Evolutionary conservation across 2,113 vertebrate genomes (phyloP), one percentile per base, ranked within the genome.

Genomic region (Andinoacara biseriatus): DNA sequence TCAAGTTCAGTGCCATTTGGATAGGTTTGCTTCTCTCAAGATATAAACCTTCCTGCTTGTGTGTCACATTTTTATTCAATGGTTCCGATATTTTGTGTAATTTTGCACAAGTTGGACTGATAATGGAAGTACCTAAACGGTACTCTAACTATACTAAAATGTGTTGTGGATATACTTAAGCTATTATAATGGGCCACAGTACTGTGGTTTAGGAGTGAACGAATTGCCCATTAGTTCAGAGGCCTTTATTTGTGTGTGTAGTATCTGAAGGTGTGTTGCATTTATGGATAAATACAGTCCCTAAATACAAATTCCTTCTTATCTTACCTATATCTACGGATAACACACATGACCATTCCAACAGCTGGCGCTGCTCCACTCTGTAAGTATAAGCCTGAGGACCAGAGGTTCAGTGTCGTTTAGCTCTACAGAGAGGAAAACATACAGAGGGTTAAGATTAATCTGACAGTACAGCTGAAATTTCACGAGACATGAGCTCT

Each of bases 251-350:
- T 46, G 40, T 46, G 40, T 67, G 63, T 67, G 40, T 67, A 24
- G 40, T 26, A 67, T 24, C 26, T 15, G 63, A 67, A 67, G 26
- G 22, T 17, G 26, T 46, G 14, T 67, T 67, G 1, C 17, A 67
- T 46, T 26, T 46, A 67, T 67, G 38, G 3, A 67, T 54, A 18
- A 72, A 72, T 52, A 24, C 0, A 72, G 26, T 54, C 17, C 6
- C 31, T 72, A 31, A 54, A 31, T n/a, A 17, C 46, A 54, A 54
- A 52, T 72, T 0, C 18, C 31, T 54, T 35, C 2, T 46, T 5
- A 15, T 35, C 79, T 74, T 86, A 91, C 91, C 89, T 86, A 49
- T 72, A 31, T 85, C 83, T 83, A 33, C 57, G 58, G 22, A 43
- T 43, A 65, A 38, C 62, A 59, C 17, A 14, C 87, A 83, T 83